Conservation (phyloP, 2,888 invertebrate genomes). For the Platerodrilus igneus region DNA sequence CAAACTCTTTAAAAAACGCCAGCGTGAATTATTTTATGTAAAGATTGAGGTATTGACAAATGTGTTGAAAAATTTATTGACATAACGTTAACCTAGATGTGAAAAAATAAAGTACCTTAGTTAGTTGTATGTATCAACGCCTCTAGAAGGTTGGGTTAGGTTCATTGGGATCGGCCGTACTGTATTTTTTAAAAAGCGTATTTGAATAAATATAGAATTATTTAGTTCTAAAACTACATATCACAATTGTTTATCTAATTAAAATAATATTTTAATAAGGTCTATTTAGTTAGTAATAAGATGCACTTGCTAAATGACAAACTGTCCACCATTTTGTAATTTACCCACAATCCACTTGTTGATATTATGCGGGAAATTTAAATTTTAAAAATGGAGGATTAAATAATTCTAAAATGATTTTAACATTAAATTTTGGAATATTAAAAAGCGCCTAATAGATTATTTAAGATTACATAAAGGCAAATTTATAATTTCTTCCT, state of each 20-base stretch:
- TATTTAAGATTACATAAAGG: too few relatives aligned
- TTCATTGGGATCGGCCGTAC: slow-evolving; percentile 47
- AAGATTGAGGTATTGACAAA: too few relatives aligned
- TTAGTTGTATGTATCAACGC: too few relatives aligned
- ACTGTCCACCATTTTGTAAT: slow-evolving; percentile 42
- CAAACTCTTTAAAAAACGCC: slow-evolving; percentile 35
- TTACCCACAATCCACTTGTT: slow-evolving; percentile 48
- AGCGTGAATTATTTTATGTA: slow-evolving; percentile 20
- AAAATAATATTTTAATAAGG: slow-evolving; percentile 31
- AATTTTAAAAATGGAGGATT: too few relatives aligned
- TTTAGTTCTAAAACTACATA: slow-evolving; percentile 39
- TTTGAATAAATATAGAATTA: slow-evolving; percentile 33
- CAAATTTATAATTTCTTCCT: too few relatives aligned
- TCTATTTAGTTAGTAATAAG: slow-evolving; percentile 29
- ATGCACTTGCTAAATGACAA: slow-evolving; percentile 36
- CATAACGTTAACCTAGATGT: too few relatives aligned
- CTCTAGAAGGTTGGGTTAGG: slow-evolving; percentile 44
- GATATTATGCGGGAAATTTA: slow-evolving; percentile 31
- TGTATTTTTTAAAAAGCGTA: slow-evolving; percentile 34
- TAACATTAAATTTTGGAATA: too few relatives aligned
- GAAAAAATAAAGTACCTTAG: too few relatives aligned
- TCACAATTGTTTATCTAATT: slow-evolving; percentile 41
- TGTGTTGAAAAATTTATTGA: too few relatives aligned
- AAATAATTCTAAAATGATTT: too few relatives aligned
- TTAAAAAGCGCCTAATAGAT: too few relatives aligned